phyloP scores from a whole-genome alignment of 2,113 vertebrate species.

The Brachionichthys hirsutus region DNA sequence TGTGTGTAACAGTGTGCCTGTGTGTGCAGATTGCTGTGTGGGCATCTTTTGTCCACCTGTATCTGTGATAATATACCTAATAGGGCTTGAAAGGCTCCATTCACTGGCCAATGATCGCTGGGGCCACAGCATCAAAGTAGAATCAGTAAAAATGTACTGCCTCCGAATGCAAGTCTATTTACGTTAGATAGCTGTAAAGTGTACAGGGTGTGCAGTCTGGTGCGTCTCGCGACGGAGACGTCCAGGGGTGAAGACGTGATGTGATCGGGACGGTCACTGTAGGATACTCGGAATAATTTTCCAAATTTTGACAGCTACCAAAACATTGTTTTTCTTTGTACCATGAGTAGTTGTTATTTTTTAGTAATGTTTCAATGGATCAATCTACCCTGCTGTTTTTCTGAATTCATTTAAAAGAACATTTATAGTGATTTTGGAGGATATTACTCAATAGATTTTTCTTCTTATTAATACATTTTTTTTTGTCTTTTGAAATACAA shows the following conservation, averaged over 20 bases:
- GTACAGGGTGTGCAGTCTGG: slow-evolving; percentile 43
- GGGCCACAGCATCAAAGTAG: slow-evolving; percentile 42
- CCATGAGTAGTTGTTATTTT: slow-evolving; percentile 11
- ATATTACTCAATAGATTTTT: neutral
- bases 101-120: slow-evolving; percentile 33
- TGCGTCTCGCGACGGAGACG: slow-evolving; percentile 34
- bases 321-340: slow-evolving; percentile 7
- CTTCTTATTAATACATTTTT: too few relatives aligned
- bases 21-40: slow-evolving; percentile 49
- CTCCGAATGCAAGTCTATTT: slow-evolving; percentile 53
- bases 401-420: slow-evolving; percentile 12
- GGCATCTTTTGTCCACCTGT: slow-evolving; percentile 36
- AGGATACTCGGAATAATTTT: slow-evolving; percentile 11
- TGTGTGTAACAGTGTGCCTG: slow-evolving; percentile 50
- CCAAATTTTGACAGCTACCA: slow-evolving; percentile 27
- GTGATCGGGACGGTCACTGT: slow-evolving; percentile 30
- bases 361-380: slow-evolving; percentile 1
- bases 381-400: slow-evolving; percentile 14
- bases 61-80: slow-evolving; percentile 46
- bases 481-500: too few relatives aligned
- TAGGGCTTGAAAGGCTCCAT: slow-evolving; percentile 35
- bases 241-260: slow-evolving; percentile 22
- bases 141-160: slow-evolving; percentile 42
- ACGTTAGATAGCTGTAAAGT: slow-evolving; percentile 59
- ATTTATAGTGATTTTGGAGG: slow-evolving; percentile 7